These are phyloP conservation scores for Nicator chloris DNA, from an alignment of 2,113 vertebrate species.

Conservation along the genomic window DNA sequence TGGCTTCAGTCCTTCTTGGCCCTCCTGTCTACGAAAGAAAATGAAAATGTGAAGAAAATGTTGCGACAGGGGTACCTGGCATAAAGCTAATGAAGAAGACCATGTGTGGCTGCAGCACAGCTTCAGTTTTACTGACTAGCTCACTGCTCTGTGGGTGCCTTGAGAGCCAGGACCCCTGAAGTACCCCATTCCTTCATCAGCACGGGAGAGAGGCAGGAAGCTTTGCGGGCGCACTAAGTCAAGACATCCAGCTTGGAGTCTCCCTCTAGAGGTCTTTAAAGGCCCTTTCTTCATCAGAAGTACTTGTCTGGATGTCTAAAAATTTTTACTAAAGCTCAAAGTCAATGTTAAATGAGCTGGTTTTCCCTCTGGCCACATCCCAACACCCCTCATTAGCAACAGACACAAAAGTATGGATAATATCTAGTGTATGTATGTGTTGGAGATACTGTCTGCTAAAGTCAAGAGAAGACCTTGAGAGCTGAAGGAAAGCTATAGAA, in stretches of 20 bases:
- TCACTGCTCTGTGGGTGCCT: background rate
- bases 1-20: background rate
- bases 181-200: background rate
- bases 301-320: background rate
- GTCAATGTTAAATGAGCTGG: background rate
- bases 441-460: background rate
- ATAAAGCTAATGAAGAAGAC: background rate
- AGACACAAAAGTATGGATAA: background rate
- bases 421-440: background rate
- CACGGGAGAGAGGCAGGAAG: background rate
- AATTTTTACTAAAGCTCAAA: background rate
- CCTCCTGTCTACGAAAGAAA: background rate
- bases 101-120: accelerated
- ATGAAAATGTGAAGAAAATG: background rate
- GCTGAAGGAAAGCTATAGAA: slow-evolving; percentile 23
- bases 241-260: background rate
- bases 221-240: background rate
- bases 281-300: background rate
- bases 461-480: slow-evolving; percentile 43
- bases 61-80: background rate
- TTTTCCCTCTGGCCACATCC: background rate
- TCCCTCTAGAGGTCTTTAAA: background rate
- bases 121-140: background rate
- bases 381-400: background rate
- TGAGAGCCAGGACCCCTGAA: background rate